phyloP scores from a whole-genome alignment of 2,888 invertebrate genomes.

The Leptinotarsa peninsularis region DNA sequence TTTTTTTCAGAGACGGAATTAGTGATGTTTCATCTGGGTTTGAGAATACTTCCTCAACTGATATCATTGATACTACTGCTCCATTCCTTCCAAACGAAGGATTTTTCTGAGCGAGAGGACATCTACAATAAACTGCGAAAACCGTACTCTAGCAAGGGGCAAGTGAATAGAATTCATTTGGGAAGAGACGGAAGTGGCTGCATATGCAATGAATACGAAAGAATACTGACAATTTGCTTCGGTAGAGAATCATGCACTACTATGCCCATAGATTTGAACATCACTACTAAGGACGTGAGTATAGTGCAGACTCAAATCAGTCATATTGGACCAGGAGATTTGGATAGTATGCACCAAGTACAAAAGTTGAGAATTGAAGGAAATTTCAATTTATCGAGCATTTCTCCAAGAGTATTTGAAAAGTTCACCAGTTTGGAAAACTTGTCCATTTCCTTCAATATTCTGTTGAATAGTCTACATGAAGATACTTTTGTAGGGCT shows the following conservation, averaged over 20 bases:
- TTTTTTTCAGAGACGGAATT: neutral
- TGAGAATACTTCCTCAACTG: neutral
- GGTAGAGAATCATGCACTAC: slow-evolving; percentile 68
- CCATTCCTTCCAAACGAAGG: neutral
- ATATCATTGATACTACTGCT: neutral
- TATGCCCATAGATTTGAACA: slow-evolving; percentile 68
- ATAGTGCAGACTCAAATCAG: slow-evolving; percentile 70
- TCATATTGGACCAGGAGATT: slow-evolving; percentile 65
- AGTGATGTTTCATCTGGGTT: neutral
- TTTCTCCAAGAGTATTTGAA: slow-evolving; percentile 68
- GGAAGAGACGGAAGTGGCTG: slow-evolving; percentile 63
- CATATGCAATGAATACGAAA: slow-evolving; percentile 66
- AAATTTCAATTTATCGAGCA: slow-evolving; percentile 67
- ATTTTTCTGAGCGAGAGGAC: neutral
- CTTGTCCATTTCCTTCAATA: slow-evolving; percentile 71
- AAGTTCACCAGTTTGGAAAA: slow-evolving; percentile 68
- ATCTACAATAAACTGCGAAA: neutral
- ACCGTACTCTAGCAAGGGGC: neutral
- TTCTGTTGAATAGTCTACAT: slow-evolving; percentile 65
- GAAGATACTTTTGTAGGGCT: slow-evolving; percentile 69
- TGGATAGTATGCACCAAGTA: slow-evolving; percentile 64
- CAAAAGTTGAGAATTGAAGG: slow-evolving; percentile 70
- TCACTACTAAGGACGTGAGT: slow-evolving; percentile 64
- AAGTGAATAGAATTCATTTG: neutral
- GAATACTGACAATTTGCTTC: slow-evolving; percentile 67